Evolutionary conservation across 1,140 invertebrate species (phyloP).

Genomic region (Temnothorax longispinosus): DNA sequence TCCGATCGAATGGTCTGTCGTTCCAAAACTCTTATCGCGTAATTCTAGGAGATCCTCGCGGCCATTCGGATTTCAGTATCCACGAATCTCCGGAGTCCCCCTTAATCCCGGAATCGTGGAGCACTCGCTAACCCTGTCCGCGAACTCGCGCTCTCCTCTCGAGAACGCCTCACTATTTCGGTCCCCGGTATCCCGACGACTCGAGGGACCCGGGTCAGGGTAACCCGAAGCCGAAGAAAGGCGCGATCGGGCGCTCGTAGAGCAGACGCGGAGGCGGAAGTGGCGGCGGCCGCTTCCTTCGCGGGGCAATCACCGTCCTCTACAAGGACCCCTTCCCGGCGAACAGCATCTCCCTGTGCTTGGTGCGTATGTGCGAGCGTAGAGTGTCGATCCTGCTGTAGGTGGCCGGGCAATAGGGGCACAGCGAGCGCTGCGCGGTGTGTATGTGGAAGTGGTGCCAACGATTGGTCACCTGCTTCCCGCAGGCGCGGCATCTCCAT

Average conservation of each 20-base stretch:
- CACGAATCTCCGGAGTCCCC: neutral
- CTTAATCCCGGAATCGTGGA: slow-evolving; percentile 1
- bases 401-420: slow-evolving; percentile 93
- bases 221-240: slow-evolving; percentile 72
- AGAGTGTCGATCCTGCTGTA: slow-evolving; percentile 95
- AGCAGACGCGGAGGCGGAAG: slow-evolving; percentile 68
- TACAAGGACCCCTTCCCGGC: slow-evolving; percentile 79
- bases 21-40: neutral
- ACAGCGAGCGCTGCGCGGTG: slow-evolving; percentile 91
- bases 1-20: neutral
- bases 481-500: slow-evolving; percentile 92
- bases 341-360: slow-evolving; percentile 89
- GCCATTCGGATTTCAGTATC: neutral
- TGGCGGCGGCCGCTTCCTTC: slow-evolving; percentile 77
- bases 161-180: slow-evolving; percentile 4
- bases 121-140: neutral
- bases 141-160: neutral
- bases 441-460: slow-evolving; percentile 96
- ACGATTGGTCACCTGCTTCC: slow-evolving; percentile 94
- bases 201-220: slow-evolving; percentile 61
- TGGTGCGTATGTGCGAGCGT: slow-evolving; percentile 91
- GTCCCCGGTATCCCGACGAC: slow-evolving; percentile 25
- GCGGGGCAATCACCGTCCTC: slow-evolving; percentile 80
- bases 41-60: neutral
- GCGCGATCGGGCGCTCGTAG: slow-evolving; percentile 65